A percentile compares a stretch with the other conserved stretches of the same genome.
Evolutionary conservation across 64 coral and sea anemone species (phyloP).

Genomic region (Pocillopora damicornis): DNA sequence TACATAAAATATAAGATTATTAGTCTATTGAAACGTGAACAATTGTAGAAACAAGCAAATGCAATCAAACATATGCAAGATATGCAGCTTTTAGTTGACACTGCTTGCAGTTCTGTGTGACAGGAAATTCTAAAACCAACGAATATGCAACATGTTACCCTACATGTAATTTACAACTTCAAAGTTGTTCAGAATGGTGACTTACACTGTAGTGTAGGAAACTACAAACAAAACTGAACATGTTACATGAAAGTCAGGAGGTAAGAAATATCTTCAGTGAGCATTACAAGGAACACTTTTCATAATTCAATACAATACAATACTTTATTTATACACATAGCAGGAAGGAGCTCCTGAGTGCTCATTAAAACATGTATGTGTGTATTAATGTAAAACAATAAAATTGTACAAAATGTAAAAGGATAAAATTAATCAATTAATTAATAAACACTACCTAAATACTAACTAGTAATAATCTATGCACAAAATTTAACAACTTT

Average conservation of each 20-base stretch:
- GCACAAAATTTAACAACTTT: too few relatives aligned
- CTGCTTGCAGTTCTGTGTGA: not conserved
- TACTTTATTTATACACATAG: too few relatives aligned
- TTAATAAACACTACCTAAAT: too few relatives aligned
- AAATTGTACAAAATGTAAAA: too few relatives aligned
- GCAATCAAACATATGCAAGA: not conserved
- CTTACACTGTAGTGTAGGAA: not conserved
- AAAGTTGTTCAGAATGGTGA: not conserved
- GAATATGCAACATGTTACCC: not conserved
- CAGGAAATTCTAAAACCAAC: not conserved
- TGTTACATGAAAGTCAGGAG: not conserved
- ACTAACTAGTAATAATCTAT: too few relatives aligned
- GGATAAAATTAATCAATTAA: too few relatives aligned
- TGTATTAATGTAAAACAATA: too few relatives aligned
- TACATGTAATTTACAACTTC: not conserved
- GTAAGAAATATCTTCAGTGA: too few relatives aligned
- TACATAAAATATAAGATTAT: not conserved
- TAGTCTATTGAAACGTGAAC: not conserved
- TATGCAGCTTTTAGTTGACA: not conserved
- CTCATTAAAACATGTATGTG: too few relatives aligned
- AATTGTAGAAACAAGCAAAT: not conserved
- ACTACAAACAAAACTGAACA: not conserved
- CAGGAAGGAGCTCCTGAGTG: too few relatives aligned
- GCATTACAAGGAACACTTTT: not conserved
- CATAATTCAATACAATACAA: not conserved